Evolutionary conservation across 2,888 invertebrate genomes (phyloP), one percentile per base, ranked within the genome.

Genomic region (Mesoligia furuncula): DNA sequence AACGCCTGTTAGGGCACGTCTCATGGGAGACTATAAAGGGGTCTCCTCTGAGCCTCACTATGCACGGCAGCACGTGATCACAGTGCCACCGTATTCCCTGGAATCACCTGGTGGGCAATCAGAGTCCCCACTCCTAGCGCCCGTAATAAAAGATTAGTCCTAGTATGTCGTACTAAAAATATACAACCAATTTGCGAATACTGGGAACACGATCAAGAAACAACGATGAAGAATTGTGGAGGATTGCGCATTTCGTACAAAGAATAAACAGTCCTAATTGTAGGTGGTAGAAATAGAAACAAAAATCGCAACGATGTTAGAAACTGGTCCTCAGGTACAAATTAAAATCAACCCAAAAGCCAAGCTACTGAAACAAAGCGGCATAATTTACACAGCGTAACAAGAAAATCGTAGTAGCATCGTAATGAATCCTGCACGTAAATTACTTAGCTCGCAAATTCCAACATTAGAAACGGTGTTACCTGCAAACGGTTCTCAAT

Each of bases 401-500:
- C 67, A 71, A 80, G 78, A 66, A 84, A 84, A 84, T 74, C 71
- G 71, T 59, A 81, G 59, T 70, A 61, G n/a, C 1, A 64, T 74
- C 42, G 65, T 81, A 84, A 85, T 78, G 69, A 85, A 84, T 78
- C 75, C 67, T n/a, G 57, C 39, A 73, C 65, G 73, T 84, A 84
- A 85, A 84, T 84, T 79, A 84, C 84, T 81, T 66, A 71, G 39
- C 73, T 68, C 13, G 73, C 71, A 73, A 80, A 77, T 80, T 39
- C 80, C 80, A 59, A 74, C 81, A 76, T 81, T 84, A 78, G 81
- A 79, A 75, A 66, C 80, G 11, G 76, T 76, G 81, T 81, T 78
- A 88, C 85, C 81, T 84, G 79, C 74, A 82, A 86, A 77, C 75
- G 73, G 57, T 74, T 83, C 85, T 76, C 85, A 83, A 90, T 90